Conservation (phyloP, 2,888 invertebrate genomes). For the Eupithecia dodoneata region DNA sequence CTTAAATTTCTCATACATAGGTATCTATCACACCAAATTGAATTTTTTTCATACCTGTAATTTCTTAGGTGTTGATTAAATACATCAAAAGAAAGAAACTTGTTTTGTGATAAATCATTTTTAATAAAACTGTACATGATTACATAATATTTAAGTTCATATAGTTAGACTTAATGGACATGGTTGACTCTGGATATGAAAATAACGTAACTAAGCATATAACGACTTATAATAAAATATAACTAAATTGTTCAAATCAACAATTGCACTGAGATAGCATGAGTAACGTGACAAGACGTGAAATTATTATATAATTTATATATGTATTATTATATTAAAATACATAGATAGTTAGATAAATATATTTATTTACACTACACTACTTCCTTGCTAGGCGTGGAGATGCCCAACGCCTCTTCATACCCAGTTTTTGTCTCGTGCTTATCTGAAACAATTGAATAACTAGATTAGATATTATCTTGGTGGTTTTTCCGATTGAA, state of each 20-base stretch:
- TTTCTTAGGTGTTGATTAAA: too few species aligned
- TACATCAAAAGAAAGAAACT: neutral
- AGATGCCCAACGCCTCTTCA: constrained; percentile 95
- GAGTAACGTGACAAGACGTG: constrained; percentile 60
- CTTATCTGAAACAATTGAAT: constrained; percentile 69
- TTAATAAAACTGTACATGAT: constrained; percentile 81
- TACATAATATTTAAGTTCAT: constrained; percentile 54
- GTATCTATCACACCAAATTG: too few species aligned
- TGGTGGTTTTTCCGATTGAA: too few species aligned
- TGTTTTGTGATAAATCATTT: constrained; percentile 61
- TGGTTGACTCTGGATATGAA: constrained; percentile 68
- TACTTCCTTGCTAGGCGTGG: constrained; percentile 95
- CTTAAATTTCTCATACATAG: too few species aligned
- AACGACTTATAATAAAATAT: constrained; percentile 56
- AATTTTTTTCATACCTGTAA: too few species aligned
- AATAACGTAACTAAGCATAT: constrained; percentile 62
- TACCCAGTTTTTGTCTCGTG: constrained; percentile 89
- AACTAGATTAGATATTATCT: neutral
- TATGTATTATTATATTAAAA: too few species aligned
- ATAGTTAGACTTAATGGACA: constrained; percentile 72
- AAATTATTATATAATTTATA: constrained; percentile 38
- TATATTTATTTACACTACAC: constrained; percentile 70
- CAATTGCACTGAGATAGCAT: constrained; percentile 78
- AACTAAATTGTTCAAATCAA: constrained; percentile 75
- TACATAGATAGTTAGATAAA: constrained; percentile 36